Conservation (phyloP, 2,113 vertebrate genomes). For the Eulacestoma nigropectus region DNA sequence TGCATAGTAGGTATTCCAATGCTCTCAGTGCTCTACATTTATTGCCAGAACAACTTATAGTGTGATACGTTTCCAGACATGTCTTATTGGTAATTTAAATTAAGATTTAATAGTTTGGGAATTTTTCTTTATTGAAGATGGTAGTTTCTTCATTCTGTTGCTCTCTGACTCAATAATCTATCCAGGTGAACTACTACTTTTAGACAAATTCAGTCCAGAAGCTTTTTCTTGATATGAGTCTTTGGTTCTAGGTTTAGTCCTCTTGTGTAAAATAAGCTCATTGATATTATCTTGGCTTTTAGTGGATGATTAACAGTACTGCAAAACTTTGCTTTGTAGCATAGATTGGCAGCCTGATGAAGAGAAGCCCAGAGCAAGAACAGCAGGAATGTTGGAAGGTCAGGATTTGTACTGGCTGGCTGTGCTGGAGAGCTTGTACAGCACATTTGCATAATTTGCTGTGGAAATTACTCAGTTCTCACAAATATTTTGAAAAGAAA, state of each 20-base stretch:
- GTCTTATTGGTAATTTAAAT: background rate
- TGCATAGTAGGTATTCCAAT: background rate
- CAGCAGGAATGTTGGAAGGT: constrained; percentile 21
- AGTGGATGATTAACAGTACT: constrained; percentile 7
- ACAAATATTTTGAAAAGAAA: constrained; percentile 34
- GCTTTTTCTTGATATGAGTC: background rate
- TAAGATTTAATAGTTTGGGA: background rate
- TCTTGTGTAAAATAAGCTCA: background rate
- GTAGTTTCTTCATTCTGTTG: background rate
- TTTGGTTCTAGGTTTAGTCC: background rate
- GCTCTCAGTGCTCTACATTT: background rate
- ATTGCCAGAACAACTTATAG: background rate
- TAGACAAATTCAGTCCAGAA: background rate
- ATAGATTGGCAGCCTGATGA: constrained; percentile 47
- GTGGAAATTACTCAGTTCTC: constrained; percentile 32
- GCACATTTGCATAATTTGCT: constrained; percentile 40
- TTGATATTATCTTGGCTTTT: constrained; percentile 18
- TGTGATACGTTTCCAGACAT: background rate
- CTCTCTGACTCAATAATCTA: background rate
- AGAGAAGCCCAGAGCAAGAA: constrained; percentile 2
- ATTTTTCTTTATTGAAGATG: background rate
- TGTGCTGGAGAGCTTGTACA: constrained; percentile 44
- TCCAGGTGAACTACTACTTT: background rate
- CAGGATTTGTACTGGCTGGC: constrained; percentile 22
- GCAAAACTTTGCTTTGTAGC: constrained; percentile 11